phyloP scores from a whole-genome alignment of 2,888 invertebrate species.

The Synanthedon andrenaeformis region DNA sequence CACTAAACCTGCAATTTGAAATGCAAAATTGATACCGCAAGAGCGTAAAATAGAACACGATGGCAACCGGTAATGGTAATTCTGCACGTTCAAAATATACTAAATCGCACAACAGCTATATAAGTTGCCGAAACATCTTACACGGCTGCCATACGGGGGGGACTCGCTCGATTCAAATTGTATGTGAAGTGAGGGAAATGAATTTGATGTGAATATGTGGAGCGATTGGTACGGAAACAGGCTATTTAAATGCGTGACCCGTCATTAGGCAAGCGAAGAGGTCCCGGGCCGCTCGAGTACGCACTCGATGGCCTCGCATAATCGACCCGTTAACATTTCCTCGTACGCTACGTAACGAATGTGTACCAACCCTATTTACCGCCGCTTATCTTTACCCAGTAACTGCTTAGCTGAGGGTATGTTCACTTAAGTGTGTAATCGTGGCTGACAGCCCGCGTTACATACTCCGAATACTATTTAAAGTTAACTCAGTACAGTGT shows the following conservation, averaged over 20 bases:
- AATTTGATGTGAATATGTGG: slow-evolving; percentile 37
- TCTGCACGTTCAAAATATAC: slow-evolving; percentile 35
- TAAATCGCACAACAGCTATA: slow-evolving; percentile 8
- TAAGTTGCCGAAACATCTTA: slow-evolving; percentile 3
- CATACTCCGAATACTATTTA: neutral
- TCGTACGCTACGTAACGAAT: slow-evolving; percentile 15
- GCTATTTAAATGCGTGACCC: slow-evolving; percentile 65
- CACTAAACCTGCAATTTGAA: neutral
- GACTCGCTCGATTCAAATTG: slow-evolving; percentile 15
- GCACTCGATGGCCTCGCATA: slow-evolving; percentile 51
- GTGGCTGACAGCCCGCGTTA: slow-evolving; percentile 6
- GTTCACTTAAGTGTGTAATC: slow-evolving; percentile 9
- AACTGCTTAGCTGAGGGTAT: slow-evolving; percentile 3
- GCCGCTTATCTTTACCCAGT: slow-evolving; percentile 43
- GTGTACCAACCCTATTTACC: slow-evolving; percentile 14
- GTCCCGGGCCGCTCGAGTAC: slow-evolving; percentile 35
- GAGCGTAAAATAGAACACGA: slow-evolving; percentile 14
- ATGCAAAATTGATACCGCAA: neutral
- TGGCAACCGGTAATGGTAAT: slow-evolving; percentile 21
- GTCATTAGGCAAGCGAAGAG: slow-evolving; percentile 49
- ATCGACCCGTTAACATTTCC: slow-evolving; percentile 59
- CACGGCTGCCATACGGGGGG: slow-evolving; percentile 3
- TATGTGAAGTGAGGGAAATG: slow-evolving; percentile 27
- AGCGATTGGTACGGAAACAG: slow-evolving; percentile 44
- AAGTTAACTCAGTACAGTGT: too few relatives aligned